Conservation (phyloP, 2,797 vertebrate species). For the Lepus oiostolus region DNA sequence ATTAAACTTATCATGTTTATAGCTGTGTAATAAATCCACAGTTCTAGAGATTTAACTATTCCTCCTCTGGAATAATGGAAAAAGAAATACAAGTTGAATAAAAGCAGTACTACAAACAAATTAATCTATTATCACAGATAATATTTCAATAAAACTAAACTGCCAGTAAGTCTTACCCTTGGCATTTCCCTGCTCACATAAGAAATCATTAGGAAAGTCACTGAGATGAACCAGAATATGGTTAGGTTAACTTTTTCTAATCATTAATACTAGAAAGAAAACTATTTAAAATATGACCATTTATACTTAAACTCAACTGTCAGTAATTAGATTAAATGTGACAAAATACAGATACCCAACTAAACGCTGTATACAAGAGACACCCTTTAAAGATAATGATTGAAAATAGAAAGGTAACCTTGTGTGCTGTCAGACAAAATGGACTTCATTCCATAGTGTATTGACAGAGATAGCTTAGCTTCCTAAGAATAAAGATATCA, state of each 20-base stretch:
- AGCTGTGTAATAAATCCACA: constrained; percentile 32
- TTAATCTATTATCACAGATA: constrained; percentile 1
- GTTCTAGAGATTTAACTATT: constrained; percentile 54
- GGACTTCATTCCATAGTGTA: background rate
- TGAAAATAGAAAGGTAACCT: constrained; percentile 4
- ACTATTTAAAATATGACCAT: background rate
- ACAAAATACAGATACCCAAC: background rate
- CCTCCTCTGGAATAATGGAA: constrained; percentile 39
- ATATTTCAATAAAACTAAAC: constrained; percentile 54
- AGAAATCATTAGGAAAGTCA: background rate
- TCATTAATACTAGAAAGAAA: constrained; percentile 35
- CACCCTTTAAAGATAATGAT: background rate
- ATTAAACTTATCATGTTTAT: constrained; percentile 24
- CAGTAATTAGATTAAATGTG: constrained; percentile 8
- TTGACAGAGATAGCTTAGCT: background rate
- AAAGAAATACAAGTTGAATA: constrained; percentile 17
- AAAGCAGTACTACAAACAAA: background rate
- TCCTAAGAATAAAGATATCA: background rate
- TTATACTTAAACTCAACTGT: constrained; percentile 6
- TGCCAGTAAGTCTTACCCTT: background rate
- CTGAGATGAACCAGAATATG: constrained; percentile 7
- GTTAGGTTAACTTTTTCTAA: constrained; percentile 9
- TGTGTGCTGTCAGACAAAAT: background rate
- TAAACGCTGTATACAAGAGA: background rate
- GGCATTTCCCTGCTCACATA: background rate